Evolutionary conservation across 1,140 invertebrate genomes (phyloP).

Genomic region (Anagrus nilaparvatae): DNA sequence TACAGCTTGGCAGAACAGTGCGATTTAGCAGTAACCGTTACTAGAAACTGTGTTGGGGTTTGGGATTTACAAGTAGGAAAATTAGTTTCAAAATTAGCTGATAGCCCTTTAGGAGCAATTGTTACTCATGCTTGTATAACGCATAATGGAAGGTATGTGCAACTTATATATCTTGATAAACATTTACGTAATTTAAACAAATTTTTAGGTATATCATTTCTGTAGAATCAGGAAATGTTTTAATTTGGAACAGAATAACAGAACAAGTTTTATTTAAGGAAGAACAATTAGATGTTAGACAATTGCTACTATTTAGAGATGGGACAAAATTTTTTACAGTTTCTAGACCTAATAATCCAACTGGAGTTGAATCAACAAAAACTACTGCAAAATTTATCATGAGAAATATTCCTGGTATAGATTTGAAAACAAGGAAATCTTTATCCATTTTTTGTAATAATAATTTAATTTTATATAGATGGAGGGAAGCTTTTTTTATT

Average conservation of each 20-base stretch:
- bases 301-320: constrained; percentile 74
- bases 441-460: neutral
- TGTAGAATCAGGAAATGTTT: constrained; percentile 83
- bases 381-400: constrained; percentile 55
- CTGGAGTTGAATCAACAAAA: constrained; percentile 47
- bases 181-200: constrained; percentile 6
- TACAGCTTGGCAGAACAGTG: constrained; percentile 61
- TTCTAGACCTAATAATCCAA: constrained; percentile 55
- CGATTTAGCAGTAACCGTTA: constrained; percentile 74
- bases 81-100: constrained; percentile 75
- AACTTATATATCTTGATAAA: constrained; percentile 7
- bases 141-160: constrained; percentile 59
- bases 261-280: constrained; percentile 76
- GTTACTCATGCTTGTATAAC: constrained; percentile 88
- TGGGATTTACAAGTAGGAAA: constrained; percentile 87
- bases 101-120: constrained; percentile 87
- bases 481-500: constrained; percentile 66
- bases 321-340: constrained; percentile 76
- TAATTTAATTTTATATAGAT: constrained; percentile 39
- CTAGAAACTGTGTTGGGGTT: constrained; percentile 85
- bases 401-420: constrained; percentile 58
- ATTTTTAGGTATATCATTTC: constrained; percentile 63
- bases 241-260: constrained; percentile 85
- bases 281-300: constrained; percentile 74
- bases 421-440: neutral